Base-by-base conservation (phyloP, 2,888 invertebrate species). In the Brachypalpus laphriformis region DNA sequence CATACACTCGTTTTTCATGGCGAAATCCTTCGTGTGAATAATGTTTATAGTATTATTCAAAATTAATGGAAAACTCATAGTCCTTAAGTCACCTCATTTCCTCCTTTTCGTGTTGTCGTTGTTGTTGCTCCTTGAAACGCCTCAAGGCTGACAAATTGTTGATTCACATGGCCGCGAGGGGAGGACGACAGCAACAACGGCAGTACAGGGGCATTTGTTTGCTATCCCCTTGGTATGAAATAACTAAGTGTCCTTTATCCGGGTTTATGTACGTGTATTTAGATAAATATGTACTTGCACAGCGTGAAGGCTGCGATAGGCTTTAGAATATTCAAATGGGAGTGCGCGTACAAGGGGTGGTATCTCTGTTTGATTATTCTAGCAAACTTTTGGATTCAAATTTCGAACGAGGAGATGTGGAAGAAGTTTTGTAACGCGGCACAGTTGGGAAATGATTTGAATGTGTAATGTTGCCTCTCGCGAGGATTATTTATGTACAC, bases 121-220 rank as follows among this genome's bases (percentile, higher is more conserved):
- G 31, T 42, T 42, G 42, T 56, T 57, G 45, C 70, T 76, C 85
- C 75, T 85, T 81, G 75, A 81, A 81, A 71, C 70, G 75, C 75
- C 75, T 81, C 85, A 85, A 85, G 85, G 85, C 81, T 85, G 81
- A 76, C 85, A 85, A 85, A 85, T 85, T 85, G 85, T 85, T 85
- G 85, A 85, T 85, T 85, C 81, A 59, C 31, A 65, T n/a, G 57
- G 42, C 34, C n/a, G n/a, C 18, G 25, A 28, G n/a, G n/a, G 47
- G 14, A 71, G 56, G 8, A 25, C 20, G 65, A 8, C 9, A 9
- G 2, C 8, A 8, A 9, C 9, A 34, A 34, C 1, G 9, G 9
- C 9, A 9, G 8, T 8, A n/a, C 3, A 9, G 11, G 37, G 6
- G 14, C 16, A 40, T 49, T 20, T 45, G 56, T 68, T 83, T 71